These are phyloP conservation scores for Marmota flaviventris DNA, from an alignment of 2,113 vertebrate species.

Conservation along the genomic window DNA sequence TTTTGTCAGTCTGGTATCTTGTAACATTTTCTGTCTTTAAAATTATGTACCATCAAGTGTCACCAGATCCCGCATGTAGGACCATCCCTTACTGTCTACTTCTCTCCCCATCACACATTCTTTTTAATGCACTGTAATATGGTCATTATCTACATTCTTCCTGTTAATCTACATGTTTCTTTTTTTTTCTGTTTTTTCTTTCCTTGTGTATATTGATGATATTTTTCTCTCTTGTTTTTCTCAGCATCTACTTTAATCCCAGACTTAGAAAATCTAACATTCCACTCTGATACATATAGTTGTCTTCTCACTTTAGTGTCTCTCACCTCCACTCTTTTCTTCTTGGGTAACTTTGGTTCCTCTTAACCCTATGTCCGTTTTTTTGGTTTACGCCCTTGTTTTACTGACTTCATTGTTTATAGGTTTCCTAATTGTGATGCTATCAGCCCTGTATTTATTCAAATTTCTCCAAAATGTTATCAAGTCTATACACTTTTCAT, in stretches of 20 bases:
- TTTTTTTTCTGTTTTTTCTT: not conserved
- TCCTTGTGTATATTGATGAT: not conserved
- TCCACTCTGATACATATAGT: not conserved
- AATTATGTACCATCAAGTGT: accelerated
- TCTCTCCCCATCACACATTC: accelerated
- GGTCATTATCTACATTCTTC: not conserved
- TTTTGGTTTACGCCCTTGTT: not conserved
- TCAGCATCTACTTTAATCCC: not conserved
- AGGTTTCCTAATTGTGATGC: not conserved
- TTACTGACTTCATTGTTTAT: not conserved
- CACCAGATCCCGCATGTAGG: not conserved
- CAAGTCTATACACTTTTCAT: not conserved
- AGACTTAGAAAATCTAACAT: not conserved
- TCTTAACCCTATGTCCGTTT: not conserved
- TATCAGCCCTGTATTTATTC: not conserved
- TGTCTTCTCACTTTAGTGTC: not conserved
- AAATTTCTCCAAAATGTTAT: not conserved
- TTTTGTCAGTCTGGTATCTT: not conserved
- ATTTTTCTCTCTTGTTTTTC: not conserved
- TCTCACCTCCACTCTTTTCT: not conserved
- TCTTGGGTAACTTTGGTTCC: not conserved
- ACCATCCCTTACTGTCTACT: no score
- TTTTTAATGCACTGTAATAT: not conserved
- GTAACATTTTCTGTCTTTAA: not conserved
- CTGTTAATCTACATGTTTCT: not conserved